Evolutionary conservation across 2,888 invertebrate genomes (phyloP), one percentile per base, ranked within the genome.

Genomic region (Clistopyga incitator): DNA sequence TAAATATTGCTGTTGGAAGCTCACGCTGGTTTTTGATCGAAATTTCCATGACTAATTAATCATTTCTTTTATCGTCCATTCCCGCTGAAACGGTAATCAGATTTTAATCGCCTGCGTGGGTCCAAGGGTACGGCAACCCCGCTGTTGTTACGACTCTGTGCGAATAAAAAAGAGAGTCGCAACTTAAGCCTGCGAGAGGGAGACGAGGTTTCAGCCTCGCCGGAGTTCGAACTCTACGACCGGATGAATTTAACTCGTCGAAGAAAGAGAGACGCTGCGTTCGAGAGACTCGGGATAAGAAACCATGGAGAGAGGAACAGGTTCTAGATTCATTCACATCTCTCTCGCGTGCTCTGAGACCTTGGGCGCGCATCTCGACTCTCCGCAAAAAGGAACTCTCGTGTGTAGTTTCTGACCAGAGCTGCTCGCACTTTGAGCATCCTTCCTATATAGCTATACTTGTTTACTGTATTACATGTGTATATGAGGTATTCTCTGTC

Each of bases 281-380:
- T 71, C 80, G 29, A 0, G 65, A 42, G 67, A 6, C 61, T 34
- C 86, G 88, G 87, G 85, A 86, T 81, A 85, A 86, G 86, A 88
- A 89, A 87, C 88, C 87, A 87, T 86, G 87, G 76, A 85, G 86
- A 84, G 64, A 86, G 86, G 87, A 91, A 91, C 91, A 91, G 91
- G 91, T 91, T 91, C 90, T 91, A 91, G 90, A 92, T 90, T 92
- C 91, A 92, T 92, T 92, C 91, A 91, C 91, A 88, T 91, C 91
- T 88, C 88, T 79, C 88, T 80, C 86, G 85, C 86, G 90, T 85
- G 89, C 89, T 89, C 71, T 84, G 84, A 89, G 91, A 86, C 91
- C 91, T 91, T 92, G 91, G 86, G 87, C 81, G 78, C 76, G 64
- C 18, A 34, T 42, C 20, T 64, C 64, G 64, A 18, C 10, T 15